Conservation (phyloP, 2,888 invertebrate species). For the Andrena praecox region DNA sequence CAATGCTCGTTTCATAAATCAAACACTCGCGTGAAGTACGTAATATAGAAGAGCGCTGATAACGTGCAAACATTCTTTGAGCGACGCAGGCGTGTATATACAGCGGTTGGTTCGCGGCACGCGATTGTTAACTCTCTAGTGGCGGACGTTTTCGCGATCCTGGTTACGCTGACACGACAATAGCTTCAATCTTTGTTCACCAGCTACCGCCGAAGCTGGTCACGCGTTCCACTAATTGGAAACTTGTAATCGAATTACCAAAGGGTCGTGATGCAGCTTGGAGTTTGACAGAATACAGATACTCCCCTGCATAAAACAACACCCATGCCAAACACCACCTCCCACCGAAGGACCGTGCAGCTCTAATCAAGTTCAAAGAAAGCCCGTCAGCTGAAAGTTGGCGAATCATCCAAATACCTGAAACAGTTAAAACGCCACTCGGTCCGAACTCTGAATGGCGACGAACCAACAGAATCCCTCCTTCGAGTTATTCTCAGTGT, state of each 20-base stretch:
- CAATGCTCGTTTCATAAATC: slow-evolving; percentile 62
- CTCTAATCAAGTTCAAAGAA: neutral
- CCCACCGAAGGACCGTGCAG: neutral
- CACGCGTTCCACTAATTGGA: neutral
- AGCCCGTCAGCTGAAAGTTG: neutral
- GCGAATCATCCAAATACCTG: neutral
- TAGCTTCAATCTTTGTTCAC: neutral
- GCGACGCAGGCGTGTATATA: slow-evolving; percentile 18
- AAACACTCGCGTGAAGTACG: slow-evolving; percentile 52
- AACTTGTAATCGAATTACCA: neutral
- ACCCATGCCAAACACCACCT: neutral
- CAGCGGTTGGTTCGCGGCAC: slow-evolving; percentile 36
- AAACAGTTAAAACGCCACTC: neutral
- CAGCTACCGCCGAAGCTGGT: neutral
- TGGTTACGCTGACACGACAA: neutral
- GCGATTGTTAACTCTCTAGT: slow-evolving; percentile 46
- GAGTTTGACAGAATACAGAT: too few species aligned
- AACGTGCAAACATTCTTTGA: slow-evolving; percentile 58
- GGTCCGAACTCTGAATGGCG: neutral
- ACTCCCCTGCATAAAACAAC: neutral
- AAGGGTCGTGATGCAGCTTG: neutral
- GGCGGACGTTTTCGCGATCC: slow-evolving; percentile 27
- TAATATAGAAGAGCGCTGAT: slow-evolving; percentile 57
- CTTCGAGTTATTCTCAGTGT: slow-evolving; percentile 5
- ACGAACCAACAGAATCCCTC: neutral